Percentiles rank a stretch among this genome's conserved stretches.
Evolutionary conservation across 2,888 invertebrate genomes (phyloP).

Genomic region (Ophion ventricosus): DNA sequence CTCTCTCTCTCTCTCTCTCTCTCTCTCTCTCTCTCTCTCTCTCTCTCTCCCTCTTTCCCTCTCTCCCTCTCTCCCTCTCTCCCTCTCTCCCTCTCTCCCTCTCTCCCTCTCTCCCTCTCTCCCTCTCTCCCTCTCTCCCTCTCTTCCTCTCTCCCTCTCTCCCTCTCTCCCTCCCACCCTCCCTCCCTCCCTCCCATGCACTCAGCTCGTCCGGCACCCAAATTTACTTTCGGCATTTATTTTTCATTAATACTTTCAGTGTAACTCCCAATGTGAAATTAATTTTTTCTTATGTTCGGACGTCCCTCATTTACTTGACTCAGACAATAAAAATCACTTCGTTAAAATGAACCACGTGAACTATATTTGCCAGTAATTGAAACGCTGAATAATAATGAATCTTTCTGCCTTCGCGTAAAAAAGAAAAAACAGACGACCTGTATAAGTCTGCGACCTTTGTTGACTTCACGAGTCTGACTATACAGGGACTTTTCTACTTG

Average conservation of each 20-base stretch:
- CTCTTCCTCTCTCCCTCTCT: neutral
- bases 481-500: slow-evolving; percentile 30
- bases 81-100: neutral
- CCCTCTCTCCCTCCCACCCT: neutral
- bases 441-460: neutral
- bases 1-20: neutral
- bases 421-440: neutral
- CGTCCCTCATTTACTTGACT: neutral
- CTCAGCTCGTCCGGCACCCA: neutral
- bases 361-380: neutral
- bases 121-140: neutral
- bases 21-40: neutral
- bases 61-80: neutral
- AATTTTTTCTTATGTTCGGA: neutral
- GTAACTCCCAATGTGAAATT: neutral
- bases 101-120: neutral
- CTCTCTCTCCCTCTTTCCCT: neutral
- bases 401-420: neutral
- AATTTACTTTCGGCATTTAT: neutral
- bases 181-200: neutral
- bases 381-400: neutral
- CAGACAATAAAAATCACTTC: slow-evolving; percentile 3
- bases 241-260: slow-evolving; percentile 33
- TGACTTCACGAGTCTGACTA: slow-evolving; percentile 1
- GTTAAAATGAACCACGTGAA: neutral